These are phyloP conservation scores for Oligia fasciuncula DNA, from an alignment of 2,888 invertebrate genomes.

Conservation along the genomic window DNA sequence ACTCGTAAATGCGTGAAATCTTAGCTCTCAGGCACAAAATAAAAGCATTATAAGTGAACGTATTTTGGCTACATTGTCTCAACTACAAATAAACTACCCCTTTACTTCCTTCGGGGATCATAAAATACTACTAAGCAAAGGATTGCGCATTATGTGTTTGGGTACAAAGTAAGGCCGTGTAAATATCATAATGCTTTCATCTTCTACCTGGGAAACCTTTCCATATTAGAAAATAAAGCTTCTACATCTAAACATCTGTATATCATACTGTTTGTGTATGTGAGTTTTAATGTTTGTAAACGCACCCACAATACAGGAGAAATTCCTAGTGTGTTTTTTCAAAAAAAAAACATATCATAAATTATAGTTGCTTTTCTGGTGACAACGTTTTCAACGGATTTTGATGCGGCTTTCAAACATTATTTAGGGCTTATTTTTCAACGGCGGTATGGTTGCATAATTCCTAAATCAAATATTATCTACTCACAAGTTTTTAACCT, in stretches of 20 bases:
- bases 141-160: constrained; percentile 27
- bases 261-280: too few species aligned
- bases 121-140: constrained; percentile 30
- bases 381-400: neutral
- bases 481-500: too few species aligned
- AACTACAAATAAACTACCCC: constrained; percentile 30
- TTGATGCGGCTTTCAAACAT: neutral
- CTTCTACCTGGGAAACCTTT: constrained; percentile 6
- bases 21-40: neutral
- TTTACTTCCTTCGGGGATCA: constrained; percentile 28
- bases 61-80: neutral
- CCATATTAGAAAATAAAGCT: neutral
- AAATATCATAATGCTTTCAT: constrained; percentile 33
- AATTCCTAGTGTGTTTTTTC: too few species aligned
- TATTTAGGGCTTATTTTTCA: neutral
- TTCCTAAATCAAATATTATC: too few species aligned
- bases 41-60: neutral
- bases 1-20: neutral
- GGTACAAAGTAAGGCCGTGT: constrained; percentile 17
- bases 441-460: too few species aligned
- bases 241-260: neutral
- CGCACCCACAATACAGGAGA: too few species aligned
- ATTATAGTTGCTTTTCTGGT: neutral
- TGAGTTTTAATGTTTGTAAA: too few species aligned
- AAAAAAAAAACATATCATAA: neutral